phyloP scores from a whole-genome alignment of 92 coral and sea anemone genomes.

The Epizoanthus scotinus region DNA sequence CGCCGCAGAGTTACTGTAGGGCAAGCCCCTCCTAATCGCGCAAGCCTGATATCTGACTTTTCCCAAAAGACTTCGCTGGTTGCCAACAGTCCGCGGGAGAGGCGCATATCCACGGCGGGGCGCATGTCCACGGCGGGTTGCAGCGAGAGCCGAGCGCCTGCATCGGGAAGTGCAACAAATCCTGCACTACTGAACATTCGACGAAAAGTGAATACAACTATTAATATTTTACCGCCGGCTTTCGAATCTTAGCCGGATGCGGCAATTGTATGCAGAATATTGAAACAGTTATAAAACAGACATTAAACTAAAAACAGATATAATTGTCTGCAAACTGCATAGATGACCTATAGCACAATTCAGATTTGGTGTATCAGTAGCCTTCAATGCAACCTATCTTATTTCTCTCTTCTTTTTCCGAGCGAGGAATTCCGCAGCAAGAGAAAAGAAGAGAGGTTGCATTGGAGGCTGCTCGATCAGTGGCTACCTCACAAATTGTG shows the following conservation, averaged over 20 bases:
- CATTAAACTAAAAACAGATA: no score
- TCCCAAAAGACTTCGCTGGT: neutral
- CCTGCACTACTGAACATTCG: neutral
- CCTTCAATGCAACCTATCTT: no score
- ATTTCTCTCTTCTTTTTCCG: no score
- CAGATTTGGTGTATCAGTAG: no score
- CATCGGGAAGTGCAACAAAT: neutral
- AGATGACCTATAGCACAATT: no score
- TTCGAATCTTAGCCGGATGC: conserved; percentile 7
- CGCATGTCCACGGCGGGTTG: neutral
- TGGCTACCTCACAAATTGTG: no score
- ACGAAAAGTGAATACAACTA: neutral
- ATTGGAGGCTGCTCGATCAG: no score
- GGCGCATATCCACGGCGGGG: neutral
- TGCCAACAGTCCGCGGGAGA: neutral
- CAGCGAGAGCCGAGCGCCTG: neutral
- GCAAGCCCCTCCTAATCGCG: neutral
- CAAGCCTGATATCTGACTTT: conserved; percentile 3
- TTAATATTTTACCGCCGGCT: neutral
- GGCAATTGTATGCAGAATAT: neutral
- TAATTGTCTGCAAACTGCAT: no score
- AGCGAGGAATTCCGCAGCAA: no score
- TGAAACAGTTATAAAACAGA: no score
- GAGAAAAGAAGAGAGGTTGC: no score
- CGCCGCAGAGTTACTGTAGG: conserved; percentile 22